These are phyloP conservation scores for Penaeus japonicus DNA, from an alignment of 1,140 invertebrate genomes.

Conservation along the genomic window DNA sequence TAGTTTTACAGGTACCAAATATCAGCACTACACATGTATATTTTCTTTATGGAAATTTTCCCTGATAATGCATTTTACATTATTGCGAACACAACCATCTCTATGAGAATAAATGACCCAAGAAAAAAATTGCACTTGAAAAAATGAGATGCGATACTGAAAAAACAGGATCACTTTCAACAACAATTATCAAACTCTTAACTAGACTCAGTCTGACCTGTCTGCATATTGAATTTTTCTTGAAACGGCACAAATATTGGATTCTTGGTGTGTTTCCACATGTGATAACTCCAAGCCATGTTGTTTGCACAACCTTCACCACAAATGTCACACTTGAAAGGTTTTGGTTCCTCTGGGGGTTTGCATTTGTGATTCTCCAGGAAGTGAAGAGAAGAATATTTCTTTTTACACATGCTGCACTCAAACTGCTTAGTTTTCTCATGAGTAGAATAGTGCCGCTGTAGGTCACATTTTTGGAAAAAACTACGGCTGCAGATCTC, in stretches of 20 bases:
- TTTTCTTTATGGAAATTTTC: no score
- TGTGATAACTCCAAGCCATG: conserved; percentile 59
- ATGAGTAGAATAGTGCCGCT: conserved; percentile 55
- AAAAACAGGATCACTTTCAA: background rate
- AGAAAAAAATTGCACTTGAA: background rate
- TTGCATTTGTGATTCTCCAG: conserved; percentile 58
- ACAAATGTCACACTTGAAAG: conserved; percentile 58
- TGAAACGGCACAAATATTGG: conserved; percentile 59
- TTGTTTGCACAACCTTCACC: conserved; percentile 58
- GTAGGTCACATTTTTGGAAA: conserved; percentile 58
- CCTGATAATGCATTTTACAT: no score
- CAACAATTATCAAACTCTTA: background rate
- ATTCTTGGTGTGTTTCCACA: conserved; percentile 60
- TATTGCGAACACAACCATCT: no score
- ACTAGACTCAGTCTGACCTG: background rate
- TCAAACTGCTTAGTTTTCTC: conserved; percentile 51
- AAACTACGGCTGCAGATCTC: conserved; percentile 56
- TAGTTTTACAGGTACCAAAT: no score
- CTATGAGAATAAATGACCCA: no score
- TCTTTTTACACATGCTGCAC: conserved; percentile 57
- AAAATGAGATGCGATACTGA: background rate
- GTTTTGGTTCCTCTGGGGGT: conserved; percentile 53
- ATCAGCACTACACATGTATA: no score
- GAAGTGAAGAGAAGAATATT: conserved; percentile 55
- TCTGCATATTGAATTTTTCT: conserved; percentile 43